Percentiles rank a stretch among this genome's conserved stretches.
Evolutionary conservation across 2,888 invertebrate species (phyloP).

Genomic region (Dermolepida albohirtum): DNA sequence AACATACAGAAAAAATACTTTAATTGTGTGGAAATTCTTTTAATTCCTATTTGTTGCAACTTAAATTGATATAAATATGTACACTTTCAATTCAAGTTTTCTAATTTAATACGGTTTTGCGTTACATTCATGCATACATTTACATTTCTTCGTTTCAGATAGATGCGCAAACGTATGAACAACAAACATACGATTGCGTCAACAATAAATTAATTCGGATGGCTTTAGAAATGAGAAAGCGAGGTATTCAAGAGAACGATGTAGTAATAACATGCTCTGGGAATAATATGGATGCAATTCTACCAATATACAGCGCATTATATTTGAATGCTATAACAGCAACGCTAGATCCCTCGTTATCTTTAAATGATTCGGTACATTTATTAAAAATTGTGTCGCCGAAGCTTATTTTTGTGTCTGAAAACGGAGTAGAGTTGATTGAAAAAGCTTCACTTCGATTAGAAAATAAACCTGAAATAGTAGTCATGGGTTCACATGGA

Average conservation of each 20-base stretch:
- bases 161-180: conserved; percentile 10
- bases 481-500: conserved; percentile 39
- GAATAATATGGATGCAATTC: conserved; percentile 63
- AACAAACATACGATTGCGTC: conserved; percentile 33
- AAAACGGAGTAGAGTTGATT: conserved; percentile 52
- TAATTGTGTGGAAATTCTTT: too few species aligned
- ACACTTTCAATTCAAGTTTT: too few species aligned
- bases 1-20: too few species aligned
- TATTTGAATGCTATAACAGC: conserved; percentile 62
- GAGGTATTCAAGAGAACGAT: conserved; percentile 55
- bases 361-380: conserved; percentile 52
- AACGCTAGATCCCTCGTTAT: conserved; percentile 55
- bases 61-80: too few species aligned
- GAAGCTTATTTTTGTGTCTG: conserved; percentile 55
- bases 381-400: conserved; percentile 55
- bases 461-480: conserved; percentile 40
- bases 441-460: conserved; percentile 48
- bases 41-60: too few species aligned
- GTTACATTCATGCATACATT: too few species aligned
- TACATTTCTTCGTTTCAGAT: conserved; percentile 25
- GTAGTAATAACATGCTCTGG: conserved; percentile 66
- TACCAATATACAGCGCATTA: conserved; percentile 67
- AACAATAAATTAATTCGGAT: conserved; percentile 22
- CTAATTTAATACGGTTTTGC: too few species aligned
- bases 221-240: conserved; percentile 34